Percentiles rank a stretch among this genome's conserved stretches.
phyloP scores from a whole-genome alignment of 1,140 invertebrate species.

The Diorhabda elongata region DNA sequence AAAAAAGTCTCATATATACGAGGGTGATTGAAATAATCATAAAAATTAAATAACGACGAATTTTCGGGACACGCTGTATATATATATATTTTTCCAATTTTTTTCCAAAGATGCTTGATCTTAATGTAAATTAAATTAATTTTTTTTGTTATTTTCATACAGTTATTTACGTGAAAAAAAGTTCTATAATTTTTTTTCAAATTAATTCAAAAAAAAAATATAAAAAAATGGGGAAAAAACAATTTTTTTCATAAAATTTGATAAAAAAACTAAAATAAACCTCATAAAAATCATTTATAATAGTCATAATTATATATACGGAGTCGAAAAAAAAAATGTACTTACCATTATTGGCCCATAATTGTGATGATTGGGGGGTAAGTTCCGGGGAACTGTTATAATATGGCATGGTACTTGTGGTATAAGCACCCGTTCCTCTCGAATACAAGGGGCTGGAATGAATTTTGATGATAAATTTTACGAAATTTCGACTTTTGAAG shows the following conservation, averaged over 20 bases:
- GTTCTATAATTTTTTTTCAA: neutral
- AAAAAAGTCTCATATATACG: too few species aligned
- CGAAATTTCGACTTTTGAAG: too few species aligned
- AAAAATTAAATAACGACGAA: too few species aligned
- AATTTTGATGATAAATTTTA: neutral
- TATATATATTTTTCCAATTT: too few species aligned
- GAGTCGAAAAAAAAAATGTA: constrained; percentile 1
- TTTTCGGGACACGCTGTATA: too few species aligned
- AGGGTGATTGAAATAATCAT: too few species aligned
- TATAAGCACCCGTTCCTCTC: constrained; percentile 31
- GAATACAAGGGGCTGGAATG: constrained; percentile 41
- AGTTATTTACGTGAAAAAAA: neutral
- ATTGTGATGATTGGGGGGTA: constrained; percentile 29
- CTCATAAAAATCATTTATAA: too few species aligned
- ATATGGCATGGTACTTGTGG: constrained; percentile 38
- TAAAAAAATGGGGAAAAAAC: neutral
- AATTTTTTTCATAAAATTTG: too few species aligned
- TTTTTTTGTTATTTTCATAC: too few species aligned
- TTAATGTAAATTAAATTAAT: too few species aligned
- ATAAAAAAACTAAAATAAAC: too few species aligned
- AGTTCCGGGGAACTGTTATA: constrained; percentile 39
- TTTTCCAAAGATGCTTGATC: too few species aligned
- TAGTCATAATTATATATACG: neutral
- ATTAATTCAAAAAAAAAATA: neutral
- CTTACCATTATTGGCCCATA: constrained; percentile 44